Conservation (phyloP, 2,797 vertebrate genomes). For the Megalops cyprinoides region DNA sequence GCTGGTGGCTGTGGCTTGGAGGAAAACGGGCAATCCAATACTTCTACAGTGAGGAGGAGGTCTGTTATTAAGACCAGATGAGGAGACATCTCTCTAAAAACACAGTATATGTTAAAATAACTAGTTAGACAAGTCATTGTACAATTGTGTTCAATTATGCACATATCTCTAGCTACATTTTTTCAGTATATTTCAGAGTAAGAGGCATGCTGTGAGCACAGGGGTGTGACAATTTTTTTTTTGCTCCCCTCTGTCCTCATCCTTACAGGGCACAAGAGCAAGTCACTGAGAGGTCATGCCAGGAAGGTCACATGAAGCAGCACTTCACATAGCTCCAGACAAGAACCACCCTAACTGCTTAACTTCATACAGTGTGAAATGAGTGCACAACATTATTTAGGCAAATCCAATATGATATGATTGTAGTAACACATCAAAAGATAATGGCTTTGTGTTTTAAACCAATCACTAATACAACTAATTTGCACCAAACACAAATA, state of each 20-base stretch:
- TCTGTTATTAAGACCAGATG: background rate
- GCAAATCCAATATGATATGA: background rate
- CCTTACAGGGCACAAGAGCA: slow-evolving; percentile 9
- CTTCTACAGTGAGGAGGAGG: background rate
- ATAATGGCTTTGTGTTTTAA: background rate
- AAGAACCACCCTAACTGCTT: background rate
- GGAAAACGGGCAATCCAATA: slow-evolving; percentile 11
- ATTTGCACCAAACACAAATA: background rate
- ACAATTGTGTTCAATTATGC: background rate
- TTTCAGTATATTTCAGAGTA: background rate
- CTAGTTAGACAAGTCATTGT: background rate
- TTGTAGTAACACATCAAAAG: background rate
- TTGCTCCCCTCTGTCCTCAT: slow-evolving; percentile 2
- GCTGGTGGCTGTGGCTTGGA: background rate
- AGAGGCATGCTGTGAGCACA: background rate
- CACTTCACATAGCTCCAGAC: background rate
- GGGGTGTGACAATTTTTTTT: too few species aligned
- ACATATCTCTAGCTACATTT: background rate
- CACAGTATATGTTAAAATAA: background rate
- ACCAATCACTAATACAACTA: background rate
- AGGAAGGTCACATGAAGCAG: background rate
- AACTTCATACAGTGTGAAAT: background rate
- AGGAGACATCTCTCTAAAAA: background rate
- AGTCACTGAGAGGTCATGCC: slow-evolving; percentile 11
- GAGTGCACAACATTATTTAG: background rate